These are phyloP conservation scores for Leuciscus waleckii DNA, from an alignment of 2,797 vertebrate species.

Conservation along the genomic window DNA sequence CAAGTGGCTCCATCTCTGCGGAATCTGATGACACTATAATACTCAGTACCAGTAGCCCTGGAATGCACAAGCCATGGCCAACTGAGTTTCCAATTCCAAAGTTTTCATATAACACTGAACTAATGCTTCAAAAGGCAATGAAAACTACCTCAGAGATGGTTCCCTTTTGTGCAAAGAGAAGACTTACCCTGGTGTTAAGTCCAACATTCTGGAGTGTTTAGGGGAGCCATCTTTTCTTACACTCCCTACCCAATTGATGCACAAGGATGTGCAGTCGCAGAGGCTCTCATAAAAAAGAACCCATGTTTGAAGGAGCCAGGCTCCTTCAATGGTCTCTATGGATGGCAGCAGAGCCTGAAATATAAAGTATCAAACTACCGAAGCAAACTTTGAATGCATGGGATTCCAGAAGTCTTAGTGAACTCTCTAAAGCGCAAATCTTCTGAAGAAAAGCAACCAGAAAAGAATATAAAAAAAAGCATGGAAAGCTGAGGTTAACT, in stretches of 20 bases:
- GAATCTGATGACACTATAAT: conserved; percentile 25
- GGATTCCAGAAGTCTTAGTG: conserved; percentile 15
- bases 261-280: conserved; percentile 34
- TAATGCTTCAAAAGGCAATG: conserved; percentile 40
- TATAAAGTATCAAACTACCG: conserved; percentile 33
- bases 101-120: conserved; percentile 42
- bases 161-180: conserved; percentile 41
- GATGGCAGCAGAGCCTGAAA: conserved; percentile 39
- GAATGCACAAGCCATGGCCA: conserved; percentile 36
- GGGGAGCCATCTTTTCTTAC: conserved; percentile 25
- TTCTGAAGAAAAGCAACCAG: conserved; percentile 32
- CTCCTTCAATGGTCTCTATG: conserved; percentile 1
- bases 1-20: neutral
- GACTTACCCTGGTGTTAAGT: conserved; percentile 34
- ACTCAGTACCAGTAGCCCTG: conserved; percentile 6
- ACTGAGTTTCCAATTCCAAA: conserved; percentile 30
- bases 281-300: conserved; percentile 48
- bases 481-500: too few relatives aligned
- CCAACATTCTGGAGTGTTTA: conserved; percentile 47
- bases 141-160: conserved; percentile 49
- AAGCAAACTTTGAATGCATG: conserved; percentile 37
- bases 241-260: conserved; percentile 40
- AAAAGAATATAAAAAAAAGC: neutral
- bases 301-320: conserved; percentile 45
- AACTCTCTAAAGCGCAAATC: conserved; percentile 19